Conservation (phyloP, 1,140 invertebrate genomes). For the Formica exsecta region DNA sequence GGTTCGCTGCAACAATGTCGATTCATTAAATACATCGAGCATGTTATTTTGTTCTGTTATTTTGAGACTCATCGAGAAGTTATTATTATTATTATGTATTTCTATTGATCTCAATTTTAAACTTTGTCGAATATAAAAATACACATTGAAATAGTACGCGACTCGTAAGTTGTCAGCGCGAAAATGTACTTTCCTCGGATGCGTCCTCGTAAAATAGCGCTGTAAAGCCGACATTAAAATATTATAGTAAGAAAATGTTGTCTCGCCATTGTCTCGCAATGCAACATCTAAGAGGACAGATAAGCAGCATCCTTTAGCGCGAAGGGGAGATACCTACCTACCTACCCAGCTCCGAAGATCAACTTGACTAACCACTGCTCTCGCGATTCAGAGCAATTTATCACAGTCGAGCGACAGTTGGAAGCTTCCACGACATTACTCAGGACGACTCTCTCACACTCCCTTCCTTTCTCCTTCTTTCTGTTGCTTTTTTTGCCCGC, state of each 20-base stretch:
- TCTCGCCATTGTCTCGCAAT: neutral
- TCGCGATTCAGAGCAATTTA: constrained; percentile 50
- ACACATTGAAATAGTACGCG: neutral
- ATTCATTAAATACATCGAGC: neutral
- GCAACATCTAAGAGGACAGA: constrained; percentile 26
- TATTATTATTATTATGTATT: too few species aligned
- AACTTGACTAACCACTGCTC: constrained; percentile 55
- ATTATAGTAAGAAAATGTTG: neutral
- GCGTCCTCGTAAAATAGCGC: neutral
- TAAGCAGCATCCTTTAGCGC: constrained; percentile 39
- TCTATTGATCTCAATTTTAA: neutral
- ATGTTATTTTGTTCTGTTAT: neutral
- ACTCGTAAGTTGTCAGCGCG: neutral
- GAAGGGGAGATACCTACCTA: constrained; percentile 12
- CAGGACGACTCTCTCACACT: neutral
- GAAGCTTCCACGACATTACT: constrained; percentile 58
- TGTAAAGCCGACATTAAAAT: constrained; percentile 39
- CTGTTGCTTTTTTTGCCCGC: constrained; percentile 5
- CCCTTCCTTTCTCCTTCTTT: neutral
- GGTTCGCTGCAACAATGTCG: neutral
- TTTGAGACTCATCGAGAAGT: neutral
- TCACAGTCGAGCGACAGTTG: constrained; percentile 48
- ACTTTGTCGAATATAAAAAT: neutral
- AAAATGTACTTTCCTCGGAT: too few species aligned
- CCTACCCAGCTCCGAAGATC: constrained; percentile 29